These are phyloP conservation scores for Apostichopus leukothele DNA, from an alignment of 53 echinoderm and acorn worm species.

Conservation along the genomic window DNA sequence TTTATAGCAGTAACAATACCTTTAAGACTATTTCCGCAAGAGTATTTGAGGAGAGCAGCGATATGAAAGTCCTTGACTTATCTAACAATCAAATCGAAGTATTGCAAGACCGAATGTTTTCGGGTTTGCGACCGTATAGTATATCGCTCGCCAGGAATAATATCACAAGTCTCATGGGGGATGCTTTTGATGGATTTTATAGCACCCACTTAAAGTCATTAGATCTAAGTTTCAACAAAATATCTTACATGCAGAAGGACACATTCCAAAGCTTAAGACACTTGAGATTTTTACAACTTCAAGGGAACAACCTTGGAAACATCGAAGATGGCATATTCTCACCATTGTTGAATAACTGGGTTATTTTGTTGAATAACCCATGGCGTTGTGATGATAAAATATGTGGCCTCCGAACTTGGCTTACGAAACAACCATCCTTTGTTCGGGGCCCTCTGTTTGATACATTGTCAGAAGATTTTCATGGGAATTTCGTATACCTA, in stretches of 20 bases:
- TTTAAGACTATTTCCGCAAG: not conserved
- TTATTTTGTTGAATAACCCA: not conserved
- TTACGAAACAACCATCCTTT: not conserved
- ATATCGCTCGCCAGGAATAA: conserved; percentile 8
- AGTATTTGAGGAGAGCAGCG: not conserved
- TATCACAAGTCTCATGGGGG: not conserved
- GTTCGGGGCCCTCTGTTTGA: conserved; percentile 21
- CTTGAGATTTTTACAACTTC: not conserved
- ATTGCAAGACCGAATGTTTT: not conserved
- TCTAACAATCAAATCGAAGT: not conserved
- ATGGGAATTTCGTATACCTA: not conserved
- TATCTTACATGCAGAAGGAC: not conserved
- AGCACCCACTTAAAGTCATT: conserved; percentile 15
- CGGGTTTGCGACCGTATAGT: not conserved
- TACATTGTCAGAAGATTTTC: conserved; percentile 5
- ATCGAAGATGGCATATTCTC: not conserved
- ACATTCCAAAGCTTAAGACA: conserved; percentile 9
- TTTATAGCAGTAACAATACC: not conserved
- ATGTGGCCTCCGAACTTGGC: conserved; percentile 5
- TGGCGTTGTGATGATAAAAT: conserved; percentile 18
- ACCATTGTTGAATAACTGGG: conserved; percentile 25
- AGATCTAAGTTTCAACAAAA: too few relatives aligned
- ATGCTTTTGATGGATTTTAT: not conserved
- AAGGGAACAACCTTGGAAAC: not conserved
- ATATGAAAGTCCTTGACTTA: not conserved